These are phyloP conservation scores for Leptinotarsa tumamoca DNA, from an alignment of 2,888 invertebrate species.

Conservation along the genomic window DNA sequence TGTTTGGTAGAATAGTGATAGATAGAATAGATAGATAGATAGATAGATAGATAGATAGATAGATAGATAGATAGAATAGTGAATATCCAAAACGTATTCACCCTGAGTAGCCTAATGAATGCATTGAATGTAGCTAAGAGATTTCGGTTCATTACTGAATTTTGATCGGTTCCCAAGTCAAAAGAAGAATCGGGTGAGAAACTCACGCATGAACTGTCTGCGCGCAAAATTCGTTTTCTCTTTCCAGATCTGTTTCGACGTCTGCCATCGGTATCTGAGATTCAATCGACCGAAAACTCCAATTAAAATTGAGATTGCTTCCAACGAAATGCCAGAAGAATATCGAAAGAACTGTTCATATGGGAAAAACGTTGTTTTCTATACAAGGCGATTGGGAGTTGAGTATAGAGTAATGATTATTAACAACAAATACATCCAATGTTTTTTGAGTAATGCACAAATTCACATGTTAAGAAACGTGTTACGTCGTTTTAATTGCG, in stretches of 20 bases:
- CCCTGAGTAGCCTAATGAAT: constrained; percentile 21
- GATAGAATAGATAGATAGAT: too few relatives aligned
- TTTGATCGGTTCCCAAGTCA: constrained; percentile 41
- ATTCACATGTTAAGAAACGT: too few relatives aligned
- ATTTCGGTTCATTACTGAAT: constrained; percentile 45
- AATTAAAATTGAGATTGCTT: constrained; percentile 60
- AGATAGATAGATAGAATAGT: too few relatives aligned
- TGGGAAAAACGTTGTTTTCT: constrained; percentile 36
- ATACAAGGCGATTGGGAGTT: background rate
- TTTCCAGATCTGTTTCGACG: constrained; percentile 56
- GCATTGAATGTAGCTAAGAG: constrained; percentile 42
- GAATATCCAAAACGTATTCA: too few relatives aligned
- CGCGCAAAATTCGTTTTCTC: constrained; percentile 40
- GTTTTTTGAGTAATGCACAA: too few relatives aligned
- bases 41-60: too few relatives aligned
- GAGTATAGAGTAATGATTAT: too few relatives aligned
- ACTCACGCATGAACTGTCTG: constrained; percentile 52
- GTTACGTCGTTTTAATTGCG: too few relatives aligned
- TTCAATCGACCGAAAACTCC: constrained; percentile 62
- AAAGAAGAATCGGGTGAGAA: constrained; percentile 46
- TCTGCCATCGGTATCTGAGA: constrained; percentile 55
- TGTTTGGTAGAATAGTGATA: too few relatives aligned
- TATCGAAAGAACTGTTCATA: constrained; percentile 54
- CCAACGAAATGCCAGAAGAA: constrained; percentile 51
- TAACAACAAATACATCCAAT: too few relatives aligned